Conservation (phyloP, 2,797 vertebrate genomes). For the Salmo trutta region DNA sequence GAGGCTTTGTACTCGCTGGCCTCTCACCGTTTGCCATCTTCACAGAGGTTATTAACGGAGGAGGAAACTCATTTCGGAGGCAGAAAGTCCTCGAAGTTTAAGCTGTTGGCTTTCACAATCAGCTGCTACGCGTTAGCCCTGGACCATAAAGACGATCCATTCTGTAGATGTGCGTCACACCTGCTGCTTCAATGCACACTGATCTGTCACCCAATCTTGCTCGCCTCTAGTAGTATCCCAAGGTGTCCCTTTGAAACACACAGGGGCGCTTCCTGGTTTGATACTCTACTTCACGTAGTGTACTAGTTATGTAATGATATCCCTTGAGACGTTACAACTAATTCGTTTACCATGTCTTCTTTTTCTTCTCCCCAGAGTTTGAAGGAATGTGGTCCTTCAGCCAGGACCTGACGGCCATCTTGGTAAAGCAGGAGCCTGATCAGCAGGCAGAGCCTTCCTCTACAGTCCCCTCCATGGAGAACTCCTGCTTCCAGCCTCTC, state of each 20-base stretch:
- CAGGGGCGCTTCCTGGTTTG: neutral
- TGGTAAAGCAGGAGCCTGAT: conserved; percentile 94
- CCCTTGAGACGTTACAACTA: neutral
- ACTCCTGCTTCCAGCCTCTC: conserved; percentile 70
- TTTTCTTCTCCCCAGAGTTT: conserved; percentile 72
- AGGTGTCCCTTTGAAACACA: neutral
- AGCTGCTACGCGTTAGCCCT: conserved; percentile 36
- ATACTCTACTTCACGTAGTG: neutral
- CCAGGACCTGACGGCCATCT: conserved; percentile 91
- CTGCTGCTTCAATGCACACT: neutral
- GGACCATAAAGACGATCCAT: conserved; percentile 26
- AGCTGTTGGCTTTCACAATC: conserved; percentile 11
- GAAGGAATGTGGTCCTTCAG: conserved; percentile 92
- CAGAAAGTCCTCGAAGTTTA: neutral
- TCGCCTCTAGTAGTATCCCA: neutral
- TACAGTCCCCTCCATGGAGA: conserved; percentile 55
- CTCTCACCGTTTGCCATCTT: conserved; percentile 11
- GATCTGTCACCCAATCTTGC: neutral
- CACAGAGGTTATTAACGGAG: conserved; percentile 29
- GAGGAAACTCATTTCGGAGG: conserved; percentile 29
- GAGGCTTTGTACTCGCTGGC: conserved; percentile 24
- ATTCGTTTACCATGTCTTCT: neutral
- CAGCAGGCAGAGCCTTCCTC: conserved; percentile 74
- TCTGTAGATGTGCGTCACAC: conserved; percentile 22
- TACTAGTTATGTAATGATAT: neutral